Evolutionary conservation across 2,797 vertebrate species (phyloP).

Genomic region (Catostomus latipinnis): DNA sequence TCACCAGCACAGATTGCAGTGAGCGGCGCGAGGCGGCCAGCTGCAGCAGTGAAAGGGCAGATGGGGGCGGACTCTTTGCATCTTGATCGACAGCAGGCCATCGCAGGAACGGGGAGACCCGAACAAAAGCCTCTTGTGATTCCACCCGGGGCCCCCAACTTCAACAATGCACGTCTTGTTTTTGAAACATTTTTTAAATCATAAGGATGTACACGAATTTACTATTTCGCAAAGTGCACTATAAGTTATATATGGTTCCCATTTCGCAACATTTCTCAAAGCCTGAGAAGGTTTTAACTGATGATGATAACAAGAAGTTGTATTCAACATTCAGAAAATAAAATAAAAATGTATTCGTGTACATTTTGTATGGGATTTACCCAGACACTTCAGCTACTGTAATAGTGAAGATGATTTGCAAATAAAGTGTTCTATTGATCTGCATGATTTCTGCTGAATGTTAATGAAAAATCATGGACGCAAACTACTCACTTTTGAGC

Average conservation of each 20-base stretch:
- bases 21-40: slow-evolving; percentile 52
- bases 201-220: not conserved
- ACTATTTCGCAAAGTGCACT: not conserved
- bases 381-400: no score
- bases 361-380: no score
- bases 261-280: not conserved
- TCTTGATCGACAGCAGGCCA: slow-evolving; percentile 63
- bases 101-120: slow-evolving; percentile 48
- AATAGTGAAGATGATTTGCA: no score
- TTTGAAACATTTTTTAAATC: slow-evolving; percentile 29
- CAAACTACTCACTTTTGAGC: no score
- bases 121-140: slow-evolving; percentile 60
- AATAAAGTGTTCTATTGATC: no score
- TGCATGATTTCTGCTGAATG: no score
- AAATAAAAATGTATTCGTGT: no score
- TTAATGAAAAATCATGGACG: no score
- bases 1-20: slow-evolving; percentile 54
- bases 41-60: slow-evolving; percentile 62
- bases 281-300: not conserved
- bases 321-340: not conserved
- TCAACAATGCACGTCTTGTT: slow-evolving; percentile 46
- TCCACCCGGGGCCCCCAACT: slow-evolving; percentile 46
- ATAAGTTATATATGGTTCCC: not conserved
- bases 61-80: slow-evolving; percentile 62
- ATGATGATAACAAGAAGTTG: no score